Conservation (phyloP, 2,113 vertebrate genomes). For the Verasper variegatus region DNA sequence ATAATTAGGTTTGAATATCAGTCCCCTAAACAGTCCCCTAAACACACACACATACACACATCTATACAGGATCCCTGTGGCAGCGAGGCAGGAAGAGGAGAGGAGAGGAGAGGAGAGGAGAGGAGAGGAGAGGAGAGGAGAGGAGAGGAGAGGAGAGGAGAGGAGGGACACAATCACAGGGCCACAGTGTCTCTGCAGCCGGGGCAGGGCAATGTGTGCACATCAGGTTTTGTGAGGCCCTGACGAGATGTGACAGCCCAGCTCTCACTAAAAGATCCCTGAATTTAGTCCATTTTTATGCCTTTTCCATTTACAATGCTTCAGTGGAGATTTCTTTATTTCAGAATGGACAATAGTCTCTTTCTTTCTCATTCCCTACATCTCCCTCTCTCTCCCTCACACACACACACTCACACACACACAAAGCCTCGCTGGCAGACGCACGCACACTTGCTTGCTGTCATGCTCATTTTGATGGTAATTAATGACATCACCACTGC, state of each 20-base stretch:
- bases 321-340: slow-evolving; percentile 96
- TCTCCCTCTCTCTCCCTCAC: slow-evolving; percentile 49
- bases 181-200: slow-evolving; percentile 69
- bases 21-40: too few relatives aligned
- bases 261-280: slow-evolving; percentile 81
- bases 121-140: too few relatives aligned
- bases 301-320: slow-evolving; percentile 93
- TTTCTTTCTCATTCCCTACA: slow-evolving; percentile 69
- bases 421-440: slow-evolving; percentile 66
- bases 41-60: not conserved
- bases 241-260: slow-evolving; percentile 85
- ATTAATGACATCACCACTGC: slow-evolving; percentile 87
- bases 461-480: slow-evolving; percentile 86
- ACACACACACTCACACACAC: slow-evolving; percentile 50
- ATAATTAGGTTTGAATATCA: too few relatives aligned
- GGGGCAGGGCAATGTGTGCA: slow-evolving; percentile 69
- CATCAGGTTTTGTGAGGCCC: slow-evolving; percentile 83
- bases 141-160: slow-evolving; percentile 38
- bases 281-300: slow-evolving; percentile 86
- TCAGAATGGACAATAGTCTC: slow-evolving; percentile 84
- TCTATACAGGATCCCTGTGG: too few relatives aligned
- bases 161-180: slow-evolving; percentile 61
- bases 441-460: slow-evolving; percentile 80
- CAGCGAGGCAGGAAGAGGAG: too few relatives aligned
- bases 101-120: too few relatives aligned